These are phyloP conservation scores for Chloropsis hardwickii DNA, from an alignment of 2,113 vertebrate genomes.

Conservation along the genomic window DNA sequence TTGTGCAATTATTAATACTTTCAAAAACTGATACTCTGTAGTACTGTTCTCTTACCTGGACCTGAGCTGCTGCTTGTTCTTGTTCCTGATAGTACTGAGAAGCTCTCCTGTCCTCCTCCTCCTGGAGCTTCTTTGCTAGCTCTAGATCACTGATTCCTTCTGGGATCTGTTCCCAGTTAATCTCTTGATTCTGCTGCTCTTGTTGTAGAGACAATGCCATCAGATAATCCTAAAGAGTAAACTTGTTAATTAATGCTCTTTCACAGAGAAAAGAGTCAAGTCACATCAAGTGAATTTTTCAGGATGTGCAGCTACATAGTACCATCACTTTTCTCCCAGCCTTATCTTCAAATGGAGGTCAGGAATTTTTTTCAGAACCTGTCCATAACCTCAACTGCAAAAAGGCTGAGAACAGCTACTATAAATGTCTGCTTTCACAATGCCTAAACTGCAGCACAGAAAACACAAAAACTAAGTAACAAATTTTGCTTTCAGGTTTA, in stretches of 20 bases:
- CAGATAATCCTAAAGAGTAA: slow-evolving; percentile 87
- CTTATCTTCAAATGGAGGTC: not conserved
- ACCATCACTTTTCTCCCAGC: not conserved
- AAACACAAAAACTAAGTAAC: not conserved
- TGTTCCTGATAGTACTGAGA: slow-evolving; percentile 98
- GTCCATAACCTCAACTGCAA: not conserved
- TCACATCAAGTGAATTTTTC: not conserved
- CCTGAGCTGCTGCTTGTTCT: slow-evolving; percentile 84
- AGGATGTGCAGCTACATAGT: not conserved
- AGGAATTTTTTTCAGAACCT: not conserved
- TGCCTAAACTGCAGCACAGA: not conserved
- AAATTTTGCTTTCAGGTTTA: not conserved
- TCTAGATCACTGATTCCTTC: slow-evolving; percentile 96
- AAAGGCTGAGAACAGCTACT: not conserved
- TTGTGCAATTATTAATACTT: not conserved
- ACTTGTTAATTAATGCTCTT: not conserved
- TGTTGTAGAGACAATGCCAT: slow-evolving; percentile 98
- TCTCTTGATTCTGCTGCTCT: slow-evolving; percentile 94
- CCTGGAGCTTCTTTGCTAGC: slow-evolving; percentile 96
- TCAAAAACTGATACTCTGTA: not conserved
- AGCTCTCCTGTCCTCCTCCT: slow-evolving; percentile 93
- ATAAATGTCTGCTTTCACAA: not conserved
- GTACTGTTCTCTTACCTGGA: slow-evolving; percentile 63
- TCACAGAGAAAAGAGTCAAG: not conserved
- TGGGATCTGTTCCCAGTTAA: slow-evolving; percentile 93